Base-by-base conservation (phyloP, 1,140 invertebrate species). In the Chelonus insularis region DNA sequence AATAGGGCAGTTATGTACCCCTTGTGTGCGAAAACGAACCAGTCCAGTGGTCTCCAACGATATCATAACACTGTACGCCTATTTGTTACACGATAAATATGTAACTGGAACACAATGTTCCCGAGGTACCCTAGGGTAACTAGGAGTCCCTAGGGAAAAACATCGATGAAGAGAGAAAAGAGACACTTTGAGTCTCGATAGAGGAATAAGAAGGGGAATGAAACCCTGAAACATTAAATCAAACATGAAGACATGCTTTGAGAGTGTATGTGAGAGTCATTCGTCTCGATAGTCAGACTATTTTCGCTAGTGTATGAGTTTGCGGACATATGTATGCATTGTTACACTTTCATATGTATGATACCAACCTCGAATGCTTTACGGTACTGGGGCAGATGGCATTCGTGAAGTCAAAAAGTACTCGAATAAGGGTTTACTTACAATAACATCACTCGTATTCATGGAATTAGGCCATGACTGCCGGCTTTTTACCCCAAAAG, bases 21-120 rank as follows among this genome's bases (percentile, higher is more conserved):
- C 2, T 32, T 48, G 23, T 39, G 50, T 56, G 63, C 34, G 36
- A 45, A 45, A 43, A 58, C 18, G 45, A 48, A 55, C 71, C 60
- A 71, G 69, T 73, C 65, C 72, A 60, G 65, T 63, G 65, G 64
- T 71, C 68, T 66, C 60, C 62, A 41, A 37, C 69, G 73, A 75
- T 79, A 80, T 80, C 76, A 79, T 74, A 79, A 80, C 76, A 80
- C 70, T 68, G 67, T 73, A 77, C 75, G 75, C 74, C 75, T 79
- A 75, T 80, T 79, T 80, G 76, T 80, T 78, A 77, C 72, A 69
- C 76, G 76, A 81, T 81, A 81, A 79, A 81, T 81, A 79, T 79
- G 76, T 79, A 78, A 79, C 75, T 78, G 76, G 72, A 77, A 75
- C 72, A 79, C 76, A 78, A 67, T 54, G 59, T 57, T 61, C 23